Conservation (phyloP, 2,113 vertebrate species). For the Psettodes erumei region DNA sequence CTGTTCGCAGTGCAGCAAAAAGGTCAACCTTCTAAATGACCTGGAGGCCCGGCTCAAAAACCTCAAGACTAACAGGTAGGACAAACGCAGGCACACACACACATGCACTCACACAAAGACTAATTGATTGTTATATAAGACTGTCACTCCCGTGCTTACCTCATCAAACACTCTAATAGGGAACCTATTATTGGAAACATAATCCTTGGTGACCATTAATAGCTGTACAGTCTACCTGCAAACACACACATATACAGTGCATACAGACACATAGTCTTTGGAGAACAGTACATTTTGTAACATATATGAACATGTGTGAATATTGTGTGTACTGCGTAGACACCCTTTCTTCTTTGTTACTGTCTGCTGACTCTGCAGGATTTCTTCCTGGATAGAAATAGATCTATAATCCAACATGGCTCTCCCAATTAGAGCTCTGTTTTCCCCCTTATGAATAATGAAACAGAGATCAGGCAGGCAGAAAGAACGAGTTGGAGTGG, state of each 20-base stretch:
- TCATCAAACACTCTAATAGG: slow-evolving; percentile 52
- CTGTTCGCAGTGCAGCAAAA: slow-evolving; percentile 98
- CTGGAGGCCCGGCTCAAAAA: slow-evolving; percentile 94
- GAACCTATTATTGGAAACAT: slow-evolving; percentile 70
- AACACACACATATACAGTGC: background rate
- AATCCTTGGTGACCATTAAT: slow-evolving; percentile 61
- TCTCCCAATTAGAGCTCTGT: slow-evolving; percentile 11
- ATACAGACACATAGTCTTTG: background rate
- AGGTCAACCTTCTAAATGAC: slow-evolving; percentile 95
- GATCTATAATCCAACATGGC: slow-evolving; percentile 15
- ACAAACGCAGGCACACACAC: background rate
- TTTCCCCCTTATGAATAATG: slow-evolving; percentile 35
- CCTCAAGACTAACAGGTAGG: slow-evolving; percentile 94
- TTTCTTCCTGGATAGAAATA: slow-evolving; percentile 7
- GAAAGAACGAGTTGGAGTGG: background rate
- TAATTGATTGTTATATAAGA: slow-evolving; percentile 61
- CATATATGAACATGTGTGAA: slow-evolving; percentile 4
- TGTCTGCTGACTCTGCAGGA: slow-evolving; percentile 23
- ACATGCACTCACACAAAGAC: slow-evolving; percentile 9
- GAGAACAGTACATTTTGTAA: background rate
- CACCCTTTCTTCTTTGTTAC: background rate
- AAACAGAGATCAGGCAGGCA: slow-evolving; percentile 1
- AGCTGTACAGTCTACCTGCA: slow-evolving; percentile 22
- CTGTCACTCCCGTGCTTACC: slow-evolving; percentile 46
- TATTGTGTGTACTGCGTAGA: background rate